Percentiles rank a stretch among this genome's conserved stretches.
Evolutionary conservation across 2,113 vertebrate genomes (phyloP).

Genomic region (Catharus bicknelli): DNA sequence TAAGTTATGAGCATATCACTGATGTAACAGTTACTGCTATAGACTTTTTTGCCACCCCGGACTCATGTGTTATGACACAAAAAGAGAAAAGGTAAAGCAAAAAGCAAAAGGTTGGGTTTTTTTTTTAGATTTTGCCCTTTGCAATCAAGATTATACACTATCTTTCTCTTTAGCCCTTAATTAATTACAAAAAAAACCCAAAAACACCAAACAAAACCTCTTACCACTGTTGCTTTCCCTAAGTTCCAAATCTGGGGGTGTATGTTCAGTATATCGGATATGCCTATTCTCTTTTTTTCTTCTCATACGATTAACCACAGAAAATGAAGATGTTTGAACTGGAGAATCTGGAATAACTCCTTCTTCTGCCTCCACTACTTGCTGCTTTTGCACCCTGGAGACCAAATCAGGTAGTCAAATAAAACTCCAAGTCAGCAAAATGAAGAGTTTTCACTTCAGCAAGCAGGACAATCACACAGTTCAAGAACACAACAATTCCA

Average conservation of each 20-base stretch:
- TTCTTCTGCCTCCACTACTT: slow-evolving; percentile 75
- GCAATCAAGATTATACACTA: neutral
- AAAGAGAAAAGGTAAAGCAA: neutral
- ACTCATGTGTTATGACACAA: neutral
- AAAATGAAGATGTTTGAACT: slow-evolving; percentile 75
- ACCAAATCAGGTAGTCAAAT: neutral
- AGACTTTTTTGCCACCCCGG: neutral
- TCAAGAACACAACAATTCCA: neutral
- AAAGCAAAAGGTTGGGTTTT: rapidly evolving
- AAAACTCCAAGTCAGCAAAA: neutral
- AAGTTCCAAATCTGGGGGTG: slow-evolving; percentile 42
- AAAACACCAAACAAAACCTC: neutral
- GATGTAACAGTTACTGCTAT: neutral
- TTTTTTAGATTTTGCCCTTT: neutral
- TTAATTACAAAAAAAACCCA: neutral
- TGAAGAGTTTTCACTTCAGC: neutral
- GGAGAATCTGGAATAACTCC: slow-evolving; percentile 91
- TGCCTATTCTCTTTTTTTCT: slow-evolving; percentile 79
- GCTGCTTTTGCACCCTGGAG: slow-evolving; percentile 62
- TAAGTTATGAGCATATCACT: neutral
- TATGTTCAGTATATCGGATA: slow-evolving; percentile 82
- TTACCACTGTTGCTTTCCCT: slow-evolving; percentile 57
- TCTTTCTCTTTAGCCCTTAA: neutral
- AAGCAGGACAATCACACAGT: neutral
- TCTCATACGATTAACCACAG: slow-evolving; percentile 80